These are phyloP conservation scores for Plagodis dolabraria DNA, from an alignment of 2,888 invertebrate species.

Conservation along the genomic window DNA sequence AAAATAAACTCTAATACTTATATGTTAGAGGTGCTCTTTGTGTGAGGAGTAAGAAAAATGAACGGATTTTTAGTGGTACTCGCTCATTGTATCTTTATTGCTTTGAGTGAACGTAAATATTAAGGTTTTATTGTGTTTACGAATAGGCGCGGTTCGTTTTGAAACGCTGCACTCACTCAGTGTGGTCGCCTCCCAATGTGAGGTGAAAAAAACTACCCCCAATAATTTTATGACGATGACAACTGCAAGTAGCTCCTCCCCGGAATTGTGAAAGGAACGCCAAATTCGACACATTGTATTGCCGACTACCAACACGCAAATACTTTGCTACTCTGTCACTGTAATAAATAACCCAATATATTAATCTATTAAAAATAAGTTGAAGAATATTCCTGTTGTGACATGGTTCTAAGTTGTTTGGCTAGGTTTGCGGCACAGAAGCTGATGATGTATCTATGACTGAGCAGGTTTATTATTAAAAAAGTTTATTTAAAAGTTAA, in stretches of 20 bases:
- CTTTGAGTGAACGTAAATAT: conserved; percentile 77
- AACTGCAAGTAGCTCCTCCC: conserved; percentile 66
- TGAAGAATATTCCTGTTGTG: neutral
- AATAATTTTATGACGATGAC: conserved; percentile 72
- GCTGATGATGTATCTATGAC: conserved; percentile 78
- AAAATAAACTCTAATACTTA: conserved; percentile 39
- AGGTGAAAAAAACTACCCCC: conserved; percentile 64
- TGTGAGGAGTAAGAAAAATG: conserved; percentile 42
- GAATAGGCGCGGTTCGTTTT: conserved; percentile 67
- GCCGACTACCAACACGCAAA: conserved; percentile 24
- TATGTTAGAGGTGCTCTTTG: conserved; percentile 37
- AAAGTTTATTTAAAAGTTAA: conserved; percentile 45
- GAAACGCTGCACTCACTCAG: conserved; percentile 52
- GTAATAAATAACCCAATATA: conserved; percentile 1
- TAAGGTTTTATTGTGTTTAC: conserved; percentile 81
- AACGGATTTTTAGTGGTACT: conserved; percentile 69
- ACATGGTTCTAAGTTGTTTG: conserved; percentile 5
- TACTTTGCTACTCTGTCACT: conserved; percentile 16
- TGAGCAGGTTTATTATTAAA: conserved; percentile 55
- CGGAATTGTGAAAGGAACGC: conserved; percentile 67
- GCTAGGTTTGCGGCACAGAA: conserved; percentile 37
- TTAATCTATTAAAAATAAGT: neutral
- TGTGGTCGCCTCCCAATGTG: conserved; percentile 80
- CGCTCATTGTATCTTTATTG: conserved; percentile 78
- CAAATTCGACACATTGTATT: conserved; percentile 72